phyloP scores from a whole-genome alignment of 2,888 invertebrate species.

The Drosophila recens region DNA sequence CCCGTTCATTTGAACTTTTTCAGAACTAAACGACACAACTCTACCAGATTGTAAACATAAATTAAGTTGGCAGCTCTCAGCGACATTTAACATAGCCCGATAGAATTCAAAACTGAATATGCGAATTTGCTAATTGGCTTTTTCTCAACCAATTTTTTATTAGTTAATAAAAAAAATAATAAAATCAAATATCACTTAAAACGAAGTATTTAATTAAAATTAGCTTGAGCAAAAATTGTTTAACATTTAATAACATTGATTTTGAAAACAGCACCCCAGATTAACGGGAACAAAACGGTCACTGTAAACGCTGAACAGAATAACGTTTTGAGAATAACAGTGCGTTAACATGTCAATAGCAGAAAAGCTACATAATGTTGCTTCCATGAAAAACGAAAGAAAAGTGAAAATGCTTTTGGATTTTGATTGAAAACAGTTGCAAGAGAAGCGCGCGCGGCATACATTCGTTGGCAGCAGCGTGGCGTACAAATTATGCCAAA shows the following conservation, averaged over 20 bases:
- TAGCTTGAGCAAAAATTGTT: not conserved
- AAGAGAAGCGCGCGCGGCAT: constrained; percentile 56
- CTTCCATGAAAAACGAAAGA: constrained; percentile 12
- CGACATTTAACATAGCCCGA: not conserved
- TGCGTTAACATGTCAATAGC: constrained; percentile 18
- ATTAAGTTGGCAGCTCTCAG: not conserved
- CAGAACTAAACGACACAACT: too few relatives aligned
- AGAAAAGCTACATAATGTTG: constrained; percentile 17
- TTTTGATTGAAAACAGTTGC: constrained; percentile 54
- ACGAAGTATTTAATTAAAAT: not conserved
- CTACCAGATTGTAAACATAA: not conserved
- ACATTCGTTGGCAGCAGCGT: constrained; percentile 51
- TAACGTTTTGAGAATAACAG: constrained; percentile 23
- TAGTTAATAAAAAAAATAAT: not conserved
- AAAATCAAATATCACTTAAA: not conserved
- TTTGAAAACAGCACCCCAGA: not conserved
- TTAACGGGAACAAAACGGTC: constrained; percentile 4
- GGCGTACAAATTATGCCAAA: constrained; percentile 75
- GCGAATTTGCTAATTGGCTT: too few relatives aligned
- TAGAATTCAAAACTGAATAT: not conserved
- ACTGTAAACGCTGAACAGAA: constrained; percentile 3
- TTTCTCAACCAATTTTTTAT: too few relatives aligned
- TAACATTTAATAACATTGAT: too few relatives aligned
- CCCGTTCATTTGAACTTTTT: too few relatives aligned
- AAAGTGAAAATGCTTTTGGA: constrained; percentile 46